Conservation (phyloP, 2,888 invertebrate species). For the Drosophila putrida region DNA sequence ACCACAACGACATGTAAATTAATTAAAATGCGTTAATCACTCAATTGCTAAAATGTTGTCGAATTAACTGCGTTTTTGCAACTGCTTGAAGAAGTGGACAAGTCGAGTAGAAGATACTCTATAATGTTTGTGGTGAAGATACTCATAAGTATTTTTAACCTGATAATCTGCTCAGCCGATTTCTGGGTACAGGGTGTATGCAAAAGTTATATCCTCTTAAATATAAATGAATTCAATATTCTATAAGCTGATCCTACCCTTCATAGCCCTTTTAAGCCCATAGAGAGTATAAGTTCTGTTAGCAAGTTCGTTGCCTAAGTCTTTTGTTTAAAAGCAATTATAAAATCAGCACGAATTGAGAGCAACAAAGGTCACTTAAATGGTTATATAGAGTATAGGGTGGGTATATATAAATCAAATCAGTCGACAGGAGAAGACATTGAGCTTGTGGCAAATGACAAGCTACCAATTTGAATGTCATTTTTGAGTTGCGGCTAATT, state of each 20-base stretch:
- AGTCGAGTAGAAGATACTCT: constrained; percentile 1
- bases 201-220: too few relatives aligned
- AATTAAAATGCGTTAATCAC: constrained; percentile 45
- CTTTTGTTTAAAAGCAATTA: constrained; percentile 32
- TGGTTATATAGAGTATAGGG: constrained; percentile 12
- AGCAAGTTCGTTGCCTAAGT: constrained; percentile 48
- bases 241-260: background rate
- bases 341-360: constrained; percentile 1
- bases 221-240: too few relatives aligned
- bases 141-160: too few relatives aligned
- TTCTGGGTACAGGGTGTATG: too few relatives aligned
- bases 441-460: constrained; percentile 17
- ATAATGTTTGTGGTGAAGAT: too few relatives aligned
- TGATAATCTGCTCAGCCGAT: too few relatives aligned
- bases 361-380: constrained; percentile 6
- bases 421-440: constrained; percentile 15
- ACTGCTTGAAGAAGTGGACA: too few relatives aligned
- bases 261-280: background rate
- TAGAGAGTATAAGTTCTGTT: background rate
- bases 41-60: constrained; percentile 16
- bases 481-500: constrained; percentile 56
- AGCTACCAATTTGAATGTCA: constrained; percentile 47
- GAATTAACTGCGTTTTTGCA: background rate
- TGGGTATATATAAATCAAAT: constrained; percentile 23
- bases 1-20: constrained; percentile 20